These are phyloP conservation scores for Scartelaos histophorus DNA, from an alignment of 2,113 vertebrate genomes.

Conservation along the genomic window DNA sequence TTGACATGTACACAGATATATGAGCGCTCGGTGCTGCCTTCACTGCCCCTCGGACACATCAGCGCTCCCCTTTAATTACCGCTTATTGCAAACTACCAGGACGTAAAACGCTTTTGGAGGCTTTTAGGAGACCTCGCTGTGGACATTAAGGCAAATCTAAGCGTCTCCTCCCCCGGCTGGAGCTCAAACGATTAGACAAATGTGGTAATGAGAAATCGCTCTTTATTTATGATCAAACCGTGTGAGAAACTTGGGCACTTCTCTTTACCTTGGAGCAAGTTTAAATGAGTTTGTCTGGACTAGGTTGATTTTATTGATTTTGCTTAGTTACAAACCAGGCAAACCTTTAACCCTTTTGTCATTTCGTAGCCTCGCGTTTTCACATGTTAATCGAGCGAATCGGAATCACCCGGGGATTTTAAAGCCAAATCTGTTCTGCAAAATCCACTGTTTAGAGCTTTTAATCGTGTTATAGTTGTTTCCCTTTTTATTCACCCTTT, in stretches of 20 bases:
- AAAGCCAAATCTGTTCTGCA: too few relatives aligned
- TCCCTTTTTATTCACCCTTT: too few relatives aligned
- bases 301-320: neutral
- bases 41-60: neutral
- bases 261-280: neutral
- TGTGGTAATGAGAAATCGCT: neutral
- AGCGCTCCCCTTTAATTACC: neutral
- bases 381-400: too few relatives aligned
- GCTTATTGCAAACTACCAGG: conserved; percentile 9
- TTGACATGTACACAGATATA: conserved; percentile 4
- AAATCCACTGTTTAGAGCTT: too few relatives aligned
- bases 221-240: neutral
- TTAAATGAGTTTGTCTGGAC: neutral
- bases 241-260: neutral
- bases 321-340: too few relatives aligned
- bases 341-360: too few relatives aligned
- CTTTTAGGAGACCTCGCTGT: neutral
- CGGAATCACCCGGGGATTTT: too few relatives aligned
- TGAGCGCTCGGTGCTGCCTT: neutral
- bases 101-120: neutral
- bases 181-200: neutral
- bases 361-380: too few relatives aligned
- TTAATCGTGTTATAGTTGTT: too few relatives aligned
- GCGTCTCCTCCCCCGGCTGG: neutral
- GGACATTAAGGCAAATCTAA: neutral